Conservation (phyloP, 2,888 invertebrate species). For the Itoplectis maculator region DNA sequence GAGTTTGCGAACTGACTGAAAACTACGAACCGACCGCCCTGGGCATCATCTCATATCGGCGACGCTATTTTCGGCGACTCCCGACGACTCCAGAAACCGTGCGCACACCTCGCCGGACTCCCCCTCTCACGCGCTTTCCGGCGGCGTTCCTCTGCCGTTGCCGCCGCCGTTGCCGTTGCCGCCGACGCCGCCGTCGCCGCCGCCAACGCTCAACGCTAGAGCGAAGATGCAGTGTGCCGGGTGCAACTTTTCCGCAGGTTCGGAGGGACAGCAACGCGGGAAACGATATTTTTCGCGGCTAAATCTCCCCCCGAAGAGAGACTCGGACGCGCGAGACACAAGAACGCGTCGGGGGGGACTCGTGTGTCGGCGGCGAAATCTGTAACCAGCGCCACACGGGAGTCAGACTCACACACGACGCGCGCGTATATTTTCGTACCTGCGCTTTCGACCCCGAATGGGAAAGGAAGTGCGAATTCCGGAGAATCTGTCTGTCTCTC, state of each 20-base stretch:
- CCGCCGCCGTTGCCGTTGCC: slow-evolving; percentile 34
- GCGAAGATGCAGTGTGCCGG: slow-evolving; percentile 82
- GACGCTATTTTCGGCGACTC: slow-evolving; percentile 84
- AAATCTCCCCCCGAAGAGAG: slow-evolving; percentile 57
- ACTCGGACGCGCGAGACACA: neutral
- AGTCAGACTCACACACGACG: neutral
- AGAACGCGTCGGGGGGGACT: neutral
- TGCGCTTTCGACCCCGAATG: slow-evolving; percentile 59
- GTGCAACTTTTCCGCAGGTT: slow-evolving; percentile 81
- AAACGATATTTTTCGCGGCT: slow-evolving; percentile 64
- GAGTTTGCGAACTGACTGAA: slow-evolving; percentile 85
- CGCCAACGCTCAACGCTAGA: slow-evolving; percentile 51
- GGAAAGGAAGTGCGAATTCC: slow-evolving; percentile 54
- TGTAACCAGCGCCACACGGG: slow-evolving; percentile 6
- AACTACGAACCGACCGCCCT: slow-evolving; percentile 83
- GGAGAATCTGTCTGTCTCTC: slow-evolving; percentile 23
- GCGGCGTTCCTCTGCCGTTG: slow-evolving; percentile 57
- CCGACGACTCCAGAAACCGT: slow-evolving; percentile 83
- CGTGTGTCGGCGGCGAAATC: neutral
- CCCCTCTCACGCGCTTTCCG: slow-evolving; percentile 49
- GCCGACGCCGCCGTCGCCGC: slow-evolving; percentile 17
- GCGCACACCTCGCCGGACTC: slow-evolving; percentile 69
- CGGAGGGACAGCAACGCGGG: slow-evolving; percentile 23
- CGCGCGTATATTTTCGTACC: slow-evolving; percentile 56
- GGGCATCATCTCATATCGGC: slow-evolving; percentile 84